phyloP scores from a whole-genome alignment of 92 coral and sea anemone species.

The Muricea muricata region DNA sequence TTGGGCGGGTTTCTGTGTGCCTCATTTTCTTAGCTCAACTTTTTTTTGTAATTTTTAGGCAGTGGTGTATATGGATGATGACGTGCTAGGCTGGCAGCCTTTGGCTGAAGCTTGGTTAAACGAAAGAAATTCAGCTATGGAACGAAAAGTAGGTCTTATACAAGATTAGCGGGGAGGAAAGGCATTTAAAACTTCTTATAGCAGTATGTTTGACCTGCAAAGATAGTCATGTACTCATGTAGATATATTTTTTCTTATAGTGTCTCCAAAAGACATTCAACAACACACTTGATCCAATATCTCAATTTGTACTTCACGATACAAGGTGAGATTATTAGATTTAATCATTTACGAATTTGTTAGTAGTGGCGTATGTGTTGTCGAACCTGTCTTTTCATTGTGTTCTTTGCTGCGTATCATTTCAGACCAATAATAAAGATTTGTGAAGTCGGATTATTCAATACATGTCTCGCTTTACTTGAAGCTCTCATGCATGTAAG shows the following conservation, averaged over 20 bases:
- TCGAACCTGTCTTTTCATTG: too few species aligned
- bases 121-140: conserved; percentile 75
- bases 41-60: conserved; percentile 58
- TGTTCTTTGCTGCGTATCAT: too few species aligned
- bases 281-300: conserved; percentile 90
- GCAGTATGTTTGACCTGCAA: background rate
- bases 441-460: conserved; percentile 94
- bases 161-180: background rate
- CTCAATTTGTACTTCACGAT: conserved; percentile 93
- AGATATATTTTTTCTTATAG: conserved; percentile 57
- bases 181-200: too few species aligned
- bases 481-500: conserved; percentile 91
- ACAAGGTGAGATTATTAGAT: conserved; percentile 65
- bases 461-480: conserved; percentile 86
- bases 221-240: too few species aligned
- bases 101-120: conserved; percentile 95
- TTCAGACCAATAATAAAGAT: conserved; percentile 81
- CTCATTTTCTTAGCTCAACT: too few species aligned
- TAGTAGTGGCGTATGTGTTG: too few species aligned
- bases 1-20: too few species aligned
- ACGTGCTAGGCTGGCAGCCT: conserved; percentile 94
- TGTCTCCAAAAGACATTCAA: conserved; percentile 91
- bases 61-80: conserved; percentile 87
- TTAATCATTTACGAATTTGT: background rate
- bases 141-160: conserved; percentile 75